Evolutionary conservation across 2,113 vertebrate species (phyloP), one percentile per base, ranked within the genome.

Genomic region (Catharus bicknelli): DNA sequence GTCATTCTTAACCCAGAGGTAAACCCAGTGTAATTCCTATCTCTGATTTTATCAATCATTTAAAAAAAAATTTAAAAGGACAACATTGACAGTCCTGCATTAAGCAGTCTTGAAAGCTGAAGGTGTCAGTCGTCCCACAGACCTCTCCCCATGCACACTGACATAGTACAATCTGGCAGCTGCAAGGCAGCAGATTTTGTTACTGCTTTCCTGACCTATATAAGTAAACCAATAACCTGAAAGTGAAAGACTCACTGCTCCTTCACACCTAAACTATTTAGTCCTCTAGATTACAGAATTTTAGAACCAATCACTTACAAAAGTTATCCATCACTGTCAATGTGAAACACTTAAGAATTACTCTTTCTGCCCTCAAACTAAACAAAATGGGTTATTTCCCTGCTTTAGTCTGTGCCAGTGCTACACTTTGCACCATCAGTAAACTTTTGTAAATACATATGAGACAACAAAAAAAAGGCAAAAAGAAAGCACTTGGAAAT

Each of bases 151-250:
- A 3, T 45, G 40, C 78, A 86, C 50, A 53, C 84, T 85, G 77
- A 79, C 70, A 74, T 7, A 57, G 54, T 38, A 53, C 66, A 84
- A 26, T 20, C 74, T 87, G 91, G 70, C 91, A 93, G 91, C 89
- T 90, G 89, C 83, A 81, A 47, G 64, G 73, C 81, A 86, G 80
- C 86, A 85, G 78, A 79, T 83, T 92, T 55, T 73, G 62, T 84
- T 89, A 68, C 67, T 42, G 62, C 82, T 95, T 86, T 64, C 73
- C 84, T 84, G 87, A 89, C 87, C 91, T 82, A 75, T 18, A 75
- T 61, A 61, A 61, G 40, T 72, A 85, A 89, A 87, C 32, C 61
- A 93, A 72, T 54, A 81, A 94, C 57, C 78, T 76, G 58, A 78
- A 92, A 86, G 81, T 40, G 36, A 94, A 92, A 87, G 50, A 53